Evolutionary conservation across 2,888 invertebrate genomes (phyloP), one percentile per base, ranked within the genome.

Genomic region (Sympetrum striolatum): DNA sequence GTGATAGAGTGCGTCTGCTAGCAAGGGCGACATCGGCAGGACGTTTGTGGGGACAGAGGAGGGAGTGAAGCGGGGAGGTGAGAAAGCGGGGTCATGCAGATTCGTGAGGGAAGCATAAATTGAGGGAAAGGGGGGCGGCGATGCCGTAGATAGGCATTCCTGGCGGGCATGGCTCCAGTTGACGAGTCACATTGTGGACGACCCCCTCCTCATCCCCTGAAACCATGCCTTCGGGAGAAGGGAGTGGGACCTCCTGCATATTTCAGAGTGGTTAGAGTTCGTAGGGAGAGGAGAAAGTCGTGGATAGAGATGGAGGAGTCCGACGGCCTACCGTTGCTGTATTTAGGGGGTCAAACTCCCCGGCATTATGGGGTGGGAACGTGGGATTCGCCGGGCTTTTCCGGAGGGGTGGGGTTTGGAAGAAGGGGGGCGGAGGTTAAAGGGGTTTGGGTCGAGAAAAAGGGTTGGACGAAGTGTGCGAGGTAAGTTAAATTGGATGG

Each of bases 401-500:
- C 53, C 73, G 31, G 73, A 60, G n/a, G 64, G 15, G 73, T 8
- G 73, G 22, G 73, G 31, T 14, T 73, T 12, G 73, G 73, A 64
- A 64, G 64, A 64, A 64, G 64, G 64, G 64, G n/a, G 25, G 64
- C 64, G n/a, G 64, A 64, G 64, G 64, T 64, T 64, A 64, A 64
- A 64, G 64, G 64, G 64, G 25, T 22, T n/a, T n/a, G 64, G 73
- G 73, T 31, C 8, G 25, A 25, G 73, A 25, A 25, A 73, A 31
- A 31, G 31, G 64, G 60, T 60, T 60, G 60, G 73, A 73, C 25
- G 25, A 73, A 31, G 73, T 73, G 64, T 25, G 64, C 64, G 64
- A 64, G 86, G 86, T 86, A 86, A 86, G 60, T 86, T 86, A 86
- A 86, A 86, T 86, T 86, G 86, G 86, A 86, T 64, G 86, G 60